Conservation (phyloP, 2,797 vertebrate species). For the Chloroceryle amazona region DNA sequence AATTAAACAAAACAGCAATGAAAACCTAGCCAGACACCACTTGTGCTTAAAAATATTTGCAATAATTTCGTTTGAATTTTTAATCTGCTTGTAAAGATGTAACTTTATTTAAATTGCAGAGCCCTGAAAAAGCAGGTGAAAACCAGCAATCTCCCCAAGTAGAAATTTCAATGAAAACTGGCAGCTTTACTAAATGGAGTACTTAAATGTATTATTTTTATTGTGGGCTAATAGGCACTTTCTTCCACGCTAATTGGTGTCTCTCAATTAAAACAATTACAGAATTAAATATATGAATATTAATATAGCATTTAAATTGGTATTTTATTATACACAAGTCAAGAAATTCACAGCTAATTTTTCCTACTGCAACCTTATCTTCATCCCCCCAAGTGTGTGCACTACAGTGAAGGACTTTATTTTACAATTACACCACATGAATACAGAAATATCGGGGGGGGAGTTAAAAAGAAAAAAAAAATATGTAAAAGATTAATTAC, state of each 20-base stretch:
- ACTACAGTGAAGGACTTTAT: background rate
- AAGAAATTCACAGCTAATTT: constrained; percentile 8
- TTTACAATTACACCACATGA: background rate
- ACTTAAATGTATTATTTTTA: background rate
- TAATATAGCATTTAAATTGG: background rate
- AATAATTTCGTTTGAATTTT: background rate
- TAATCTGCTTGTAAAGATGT: background rate
- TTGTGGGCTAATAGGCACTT: background rate
- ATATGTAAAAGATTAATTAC: background rate
- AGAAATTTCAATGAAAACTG: background rate
- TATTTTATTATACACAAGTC: constrained; percentile 1
- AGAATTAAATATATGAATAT: constrained; percentile 22
- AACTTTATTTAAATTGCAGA: background rate
- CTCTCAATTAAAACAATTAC: constrained; percentile 24
- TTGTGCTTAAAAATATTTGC: background rate
- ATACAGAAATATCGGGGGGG: background rate
- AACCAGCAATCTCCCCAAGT: background rate
- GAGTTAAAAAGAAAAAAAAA: background rate
- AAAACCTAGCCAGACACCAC: background rate
- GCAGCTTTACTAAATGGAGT: background rate
- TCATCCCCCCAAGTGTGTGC: rapidly evolving
- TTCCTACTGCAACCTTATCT: background rate
- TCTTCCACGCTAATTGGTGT: background rate
- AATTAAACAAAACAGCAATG: background rate
- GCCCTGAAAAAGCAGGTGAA: background rate